Evolutionary conservation across 23 tunicate genomes (phyloP), one percentile per base, ranked within the genome.

Genomic region (Phallusia fumigata): DNA sequence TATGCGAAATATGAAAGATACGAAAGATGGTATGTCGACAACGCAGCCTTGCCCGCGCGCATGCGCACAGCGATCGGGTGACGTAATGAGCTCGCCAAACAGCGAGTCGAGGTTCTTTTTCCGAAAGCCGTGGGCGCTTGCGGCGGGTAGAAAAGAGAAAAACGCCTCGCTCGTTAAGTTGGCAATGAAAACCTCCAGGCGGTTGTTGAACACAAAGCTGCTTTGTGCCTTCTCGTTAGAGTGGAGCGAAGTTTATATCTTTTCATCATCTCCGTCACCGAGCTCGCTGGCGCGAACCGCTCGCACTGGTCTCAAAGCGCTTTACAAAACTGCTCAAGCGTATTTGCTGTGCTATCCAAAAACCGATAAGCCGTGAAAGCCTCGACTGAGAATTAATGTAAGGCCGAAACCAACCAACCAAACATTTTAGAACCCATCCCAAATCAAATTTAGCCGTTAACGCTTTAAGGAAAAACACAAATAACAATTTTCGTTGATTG

Each of bases 1-100:
- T 92, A 92, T 92, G 91, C 85, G 79, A 87, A 84, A 64, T 88
- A 92, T 92, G 97, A 87, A 87, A 88, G 75, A 87, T 65, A 87
- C 86, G 88, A 84, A 84, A 79, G 76, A 82, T 83, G 88, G 91
- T 82, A 92, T 92, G 85, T 76, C 84, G 80, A 84, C 91, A 82
- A 84, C 88, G 87, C 90, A 87, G 85, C 84, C 81, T 85, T 32
- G 30, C 34, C 50, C 52, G 35, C 24, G 91, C 97, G 97, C 97
- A 92, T 92, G 97, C 97, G 97, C 97, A 92, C 64, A 83, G 64
- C 72, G 76, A 74, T 73, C 49, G 32, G 53, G 49, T 92, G 97
- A 92, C 97, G 97, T 87, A 92, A 92, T 90, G 78, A 77, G 74
- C 84, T 87, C 80, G 79, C 74, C 32, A 64, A 87, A 52, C 83